Conservation (phyloP, 2,113 vertebrate genomes). For the Phrynocephalus versicolor region DNA sequence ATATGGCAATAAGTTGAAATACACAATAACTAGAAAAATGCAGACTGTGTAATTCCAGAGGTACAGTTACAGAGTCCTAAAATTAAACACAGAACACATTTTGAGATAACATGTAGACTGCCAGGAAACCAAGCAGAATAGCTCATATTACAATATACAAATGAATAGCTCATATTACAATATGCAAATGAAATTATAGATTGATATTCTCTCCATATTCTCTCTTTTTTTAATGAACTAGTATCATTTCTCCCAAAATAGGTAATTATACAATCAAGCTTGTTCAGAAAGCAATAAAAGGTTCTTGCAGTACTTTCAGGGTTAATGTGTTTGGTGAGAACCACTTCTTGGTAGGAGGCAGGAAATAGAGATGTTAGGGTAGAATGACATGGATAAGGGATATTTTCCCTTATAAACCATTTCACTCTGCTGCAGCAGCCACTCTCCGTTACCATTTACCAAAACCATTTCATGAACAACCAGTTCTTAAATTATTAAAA, state of each 20-base stretch:
- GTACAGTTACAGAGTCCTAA: constrained; percentile 49
- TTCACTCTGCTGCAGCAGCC: too few relatives aligned
- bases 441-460: not conserved
- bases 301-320: not conserved
- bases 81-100: constrained; percentile 44
- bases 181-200: not conserved
- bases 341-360: not conserved
- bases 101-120: constrained; percentile 20
- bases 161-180: not conserved
- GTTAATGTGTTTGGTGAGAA: not conserved
- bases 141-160: not conserved
- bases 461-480: not conserved
- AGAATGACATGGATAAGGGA: not conserved
- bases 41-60: constrained; percentile 1
- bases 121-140: constrained; percentile 37
- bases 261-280: not conserved
- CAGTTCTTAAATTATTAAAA: not conserved
- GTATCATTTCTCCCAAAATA: not conserved
- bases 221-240: not conserved
- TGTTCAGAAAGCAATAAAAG: not conserved
- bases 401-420: not conserved
- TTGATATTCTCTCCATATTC: not conserved
- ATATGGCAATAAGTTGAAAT: constrained; percentile 45
- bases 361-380: not conserved
- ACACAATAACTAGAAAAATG: constrained; percentile 2